A percentile compares a stretch with the other conserved stretches of the same genome.
Evolutionary conservation across 1,140 invertebrate species (phyloP).

Genomic region (Drosophila albomicans): DNA sequence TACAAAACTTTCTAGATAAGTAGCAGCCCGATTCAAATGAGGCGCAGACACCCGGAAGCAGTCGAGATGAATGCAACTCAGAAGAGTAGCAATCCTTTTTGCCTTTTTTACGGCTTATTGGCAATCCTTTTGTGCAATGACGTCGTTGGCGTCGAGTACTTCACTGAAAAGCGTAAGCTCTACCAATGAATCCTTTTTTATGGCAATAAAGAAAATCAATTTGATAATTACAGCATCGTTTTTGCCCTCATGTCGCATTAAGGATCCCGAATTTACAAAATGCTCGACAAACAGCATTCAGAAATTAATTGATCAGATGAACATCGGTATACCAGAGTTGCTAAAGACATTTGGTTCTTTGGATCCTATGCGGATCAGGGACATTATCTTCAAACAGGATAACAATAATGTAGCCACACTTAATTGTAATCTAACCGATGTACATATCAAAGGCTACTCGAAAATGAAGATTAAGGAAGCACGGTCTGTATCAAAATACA

Average conservation of each 20-base stretch:
- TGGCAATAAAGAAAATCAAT: background rate
- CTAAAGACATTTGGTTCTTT: slow-evolving; percentile 55
- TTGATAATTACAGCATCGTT: slow-evolving; percentile 86
- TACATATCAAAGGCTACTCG: slow-evolving; percentile 87
- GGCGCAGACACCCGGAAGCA: slow-evolving; percentile 26
- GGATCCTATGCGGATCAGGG: slow-evolving; percentile 70
- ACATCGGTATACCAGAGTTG: slow-evolving; percentile 82
- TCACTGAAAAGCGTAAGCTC: slow-evolving; percentile 71
- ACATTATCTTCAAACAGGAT: slow-evolving; percentile 75
- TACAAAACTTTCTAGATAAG: background rate
- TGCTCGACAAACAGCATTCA: slow-evolving; percentile 88
- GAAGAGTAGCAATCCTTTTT: slow-evolving; percentile 12
- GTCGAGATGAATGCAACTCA: slow-evolving; percentile 40
- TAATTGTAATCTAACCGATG: slow-evolving; percentile 87
- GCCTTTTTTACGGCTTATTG: slow-evolving; percentile 44
- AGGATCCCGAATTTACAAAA: slow-evolving; percentile 87
- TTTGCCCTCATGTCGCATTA: slow-evolving; percentile 87
- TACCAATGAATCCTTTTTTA: background rate
- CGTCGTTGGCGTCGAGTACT: slow-evolving; percentile 54
- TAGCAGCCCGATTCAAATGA: background rate
- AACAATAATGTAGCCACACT: slow-evolving; percentile 88
- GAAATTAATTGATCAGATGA: slow-evolving; percentile 87
- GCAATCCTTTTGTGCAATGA: slow-evolving; percentile 38
- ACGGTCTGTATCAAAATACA: slow-evolving; percentile 71
- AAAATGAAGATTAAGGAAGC: slow-evolving; percentile 87